Percentiles rank a stretch among this genome's conserved stretches.
Conservation (phyloP, 1,140 invertebrate species). For the Pseudomyrmex flavicornis region DNA sequence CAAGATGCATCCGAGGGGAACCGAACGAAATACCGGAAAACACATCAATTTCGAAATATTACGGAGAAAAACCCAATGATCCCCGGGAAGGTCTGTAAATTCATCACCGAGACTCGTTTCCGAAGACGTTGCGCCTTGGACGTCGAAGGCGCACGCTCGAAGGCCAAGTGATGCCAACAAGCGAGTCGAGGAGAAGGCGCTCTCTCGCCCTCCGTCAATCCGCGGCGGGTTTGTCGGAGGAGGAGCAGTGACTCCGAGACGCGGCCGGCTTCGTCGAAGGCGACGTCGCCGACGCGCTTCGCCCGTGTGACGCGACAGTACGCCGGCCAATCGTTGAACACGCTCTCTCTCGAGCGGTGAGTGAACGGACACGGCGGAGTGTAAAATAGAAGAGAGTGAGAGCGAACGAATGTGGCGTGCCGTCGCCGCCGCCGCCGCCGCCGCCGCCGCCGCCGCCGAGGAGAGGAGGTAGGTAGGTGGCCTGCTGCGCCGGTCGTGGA, state of each 20-base stretch:
- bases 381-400: constrained; percentile 47
- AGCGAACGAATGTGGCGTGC: constrained; percentile 12
- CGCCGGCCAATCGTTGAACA: constrained; percentile 28
- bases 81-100: too few relatives aligned
- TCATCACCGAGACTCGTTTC: too few relatives aligned
- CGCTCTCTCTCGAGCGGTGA: background rate
- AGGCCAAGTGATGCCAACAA: background rate
- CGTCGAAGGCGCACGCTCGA: background rate
- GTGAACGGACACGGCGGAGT: constrained; percentile 5
- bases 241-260: constrained; percentile 29
- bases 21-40: too few relatives aligned
- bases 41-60: too few relatives aligned
- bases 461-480: constrained; percentile 53
- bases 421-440: background rate
- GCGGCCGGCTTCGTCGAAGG: background rate
- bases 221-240: constrained; percentile 9
- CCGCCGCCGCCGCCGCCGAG: background rate
- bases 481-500: constrained; percentile 64
- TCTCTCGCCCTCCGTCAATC: background rate
- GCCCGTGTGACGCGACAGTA: constrained; percentile 42
- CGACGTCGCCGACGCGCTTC: constrained; percentile 5
- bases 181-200: background rate
- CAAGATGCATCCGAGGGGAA: too few relatives aligned
- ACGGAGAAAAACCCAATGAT: too few relatives aligned
- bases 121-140: too few relatives aligned